Base-by-base conservation (phyloP, 2,113 vertebrate species). In the Pseudopipra pipra region DNA sequence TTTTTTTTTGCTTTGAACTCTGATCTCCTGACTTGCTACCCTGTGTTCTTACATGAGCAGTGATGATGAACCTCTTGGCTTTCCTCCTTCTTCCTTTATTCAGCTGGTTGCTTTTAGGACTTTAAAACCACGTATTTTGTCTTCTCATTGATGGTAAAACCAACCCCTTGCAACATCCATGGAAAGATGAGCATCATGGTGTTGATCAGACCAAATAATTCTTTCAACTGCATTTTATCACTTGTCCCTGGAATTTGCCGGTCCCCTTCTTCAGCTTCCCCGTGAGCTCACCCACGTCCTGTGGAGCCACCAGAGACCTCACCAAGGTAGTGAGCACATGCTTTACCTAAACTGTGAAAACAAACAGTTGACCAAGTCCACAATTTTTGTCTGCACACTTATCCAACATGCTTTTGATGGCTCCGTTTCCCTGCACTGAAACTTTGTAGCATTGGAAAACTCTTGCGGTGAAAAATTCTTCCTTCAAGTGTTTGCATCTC, bases 291-390 rank as follows among this genome's bases (percentile, higher is more conserved):
- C 27, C 4, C 4, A 28, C 8, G 28, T 43, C 27, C 51, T 33
- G 39, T 20, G 25, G 23, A 90, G 30, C 12, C n/a, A 37, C 23
- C 20, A 74, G 22, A 70, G 66, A 61, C 11, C 30, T 31, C 3
- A 1, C 20, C 47, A 39, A 49, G n/a, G 30, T 21, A 16, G 37
- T 8, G 17, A 31, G 16, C 11, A 35, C 20, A 8, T 0, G 0
- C 37, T 76, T 63, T 33, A 59, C 35, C 35, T 63, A 20, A 33
- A 58, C 11, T 22, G 8, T 67, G 41, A n/a, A 24, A 73, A 43
- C 19, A 51, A 43, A 27, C 8, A 33, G 24, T 22, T 74, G 49
- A 18, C 15, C 49, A 11, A 9, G 12, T 35, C 43, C 56, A 4
- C 33, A 14, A 10, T 33, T 51, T 85, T 46, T 41, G 11, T 31